Evolutionary conservation across 1,140 invertebrate genomes (phyloP).

Genomic region (Camponotus pennsylvanicus): DNA sequence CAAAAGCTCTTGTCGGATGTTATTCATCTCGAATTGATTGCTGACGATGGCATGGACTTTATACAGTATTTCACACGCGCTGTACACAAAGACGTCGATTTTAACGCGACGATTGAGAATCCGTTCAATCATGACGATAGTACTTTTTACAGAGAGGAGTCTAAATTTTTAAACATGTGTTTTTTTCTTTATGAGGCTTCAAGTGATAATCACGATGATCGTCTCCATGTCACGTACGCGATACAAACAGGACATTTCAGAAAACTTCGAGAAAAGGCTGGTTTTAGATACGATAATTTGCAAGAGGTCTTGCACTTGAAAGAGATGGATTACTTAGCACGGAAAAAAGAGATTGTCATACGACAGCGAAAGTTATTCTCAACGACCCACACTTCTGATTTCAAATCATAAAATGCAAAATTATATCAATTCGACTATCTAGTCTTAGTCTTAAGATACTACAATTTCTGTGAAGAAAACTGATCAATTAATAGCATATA

Average conservation of each 20-base stretch:
- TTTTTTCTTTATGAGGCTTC: slow-evolving; percentile 22
- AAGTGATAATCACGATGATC: neutral
- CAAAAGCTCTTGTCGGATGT: slow-evolving; percentile 50
- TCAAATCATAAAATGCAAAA: neutral
- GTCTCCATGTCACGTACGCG: neutral
- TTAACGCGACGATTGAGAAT: slow-evolving; percentile 61
- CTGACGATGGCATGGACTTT: neutral
- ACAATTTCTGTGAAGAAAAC: neutral
- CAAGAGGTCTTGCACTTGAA: slow-evolving; percentile 67
- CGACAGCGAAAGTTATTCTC: slow-evolving; percentile 40
- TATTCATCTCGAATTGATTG: slow-evolving; percentile 9
- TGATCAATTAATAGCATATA: neutral
- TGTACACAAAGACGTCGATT: slow-evolving; percentile 32
- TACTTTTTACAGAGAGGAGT: slow-evolving; percentile 72
- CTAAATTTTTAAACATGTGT: slow-evolving; percentile 76
- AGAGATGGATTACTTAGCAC: slow-evolving; percentile 70
- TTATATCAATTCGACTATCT: neutral
- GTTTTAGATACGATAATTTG: slow-evolving; percentile 63
- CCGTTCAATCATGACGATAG: slow-evolving; percentile 76
- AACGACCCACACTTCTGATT: neutral
- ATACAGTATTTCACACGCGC: slow-evolving; percentile 47
- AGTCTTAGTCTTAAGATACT: neutral
- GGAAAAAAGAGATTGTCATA: slow-evolving; percentile 70
- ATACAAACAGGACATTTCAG: slow-evolving; percentile 54
- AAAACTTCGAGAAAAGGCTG: slow-evolving; percentile 54